A percentile compares a stretch with the other conserved stretches of the same genome.
phyloP scores from a whole-genome alignment of 2,797 vertebrate genomes.

The Paedocypris micromegethes region DNA sequence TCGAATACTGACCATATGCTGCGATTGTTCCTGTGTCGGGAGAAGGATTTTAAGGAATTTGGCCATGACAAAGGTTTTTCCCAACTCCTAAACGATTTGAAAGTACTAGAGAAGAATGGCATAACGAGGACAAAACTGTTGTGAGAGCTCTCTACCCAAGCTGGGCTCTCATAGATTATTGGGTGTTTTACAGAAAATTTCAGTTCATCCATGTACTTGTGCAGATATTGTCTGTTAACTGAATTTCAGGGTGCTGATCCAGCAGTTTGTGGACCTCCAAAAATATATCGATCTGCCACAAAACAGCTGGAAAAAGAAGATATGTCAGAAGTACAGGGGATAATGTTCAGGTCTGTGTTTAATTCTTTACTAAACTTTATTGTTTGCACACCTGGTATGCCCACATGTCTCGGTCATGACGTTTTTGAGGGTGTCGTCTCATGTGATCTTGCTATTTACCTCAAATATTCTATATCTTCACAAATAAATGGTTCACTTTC shows the following conservation, averaged over 20 bases:
- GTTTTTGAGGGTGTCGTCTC: constrained; percentile 39
- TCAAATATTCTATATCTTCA: constrained; percentile 3
- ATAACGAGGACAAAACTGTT: not conserved
- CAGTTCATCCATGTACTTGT: not conserved
- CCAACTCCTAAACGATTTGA: constrained; percentile 28
- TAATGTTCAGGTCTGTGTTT: constrained; percentile 14
- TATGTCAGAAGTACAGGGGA: not conserved
- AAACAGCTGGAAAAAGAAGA: not conserved
- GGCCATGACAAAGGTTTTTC: constrained; percentile 31
- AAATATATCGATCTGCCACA: not conserved
- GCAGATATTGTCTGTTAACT: not conserved
- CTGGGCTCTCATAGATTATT: constrained; percentile 18
- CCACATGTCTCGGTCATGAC: constrained; percentile 26
- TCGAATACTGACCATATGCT: constrained; percentile 28
- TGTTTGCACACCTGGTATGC: constrained; percentile 13
- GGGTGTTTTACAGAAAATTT: constrained; percentile 8
- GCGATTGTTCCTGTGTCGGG: constrained; percentile 37
- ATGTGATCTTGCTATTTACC: constrained; percentile 30
- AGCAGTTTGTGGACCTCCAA: not conserved
- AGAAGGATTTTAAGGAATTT: constrained; percentile 39
- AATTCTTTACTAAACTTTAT: constrained; percentile 32
- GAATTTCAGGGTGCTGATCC: not conserved
- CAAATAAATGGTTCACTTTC: too few relatives aligned
- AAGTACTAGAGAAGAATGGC: constrained; percentile 31
- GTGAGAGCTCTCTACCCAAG: not conserved